phyloP scores from a whole-genome alignment of 35 echinoderm and acorn worm species.

The Apostichopus californicus region DNA sequence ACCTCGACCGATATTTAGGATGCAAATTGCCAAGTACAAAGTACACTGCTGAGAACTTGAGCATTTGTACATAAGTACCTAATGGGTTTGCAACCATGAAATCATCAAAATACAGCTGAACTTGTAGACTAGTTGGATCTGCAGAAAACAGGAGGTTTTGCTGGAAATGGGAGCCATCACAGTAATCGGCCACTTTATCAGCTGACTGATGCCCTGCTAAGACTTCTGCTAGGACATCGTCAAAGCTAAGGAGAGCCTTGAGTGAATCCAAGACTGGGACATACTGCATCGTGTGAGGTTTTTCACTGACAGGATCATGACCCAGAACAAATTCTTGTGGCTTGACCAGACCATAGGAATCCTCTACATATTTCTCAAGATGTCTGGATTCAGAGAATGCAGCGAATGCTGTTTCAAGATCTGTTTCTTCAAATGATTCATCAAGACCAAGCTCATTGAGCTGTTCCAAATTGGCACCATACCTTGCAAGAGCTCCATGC shows the following conservation, averaged over 20 bases:
- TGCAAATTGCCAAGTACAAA: slow-evolving; percentile 47
- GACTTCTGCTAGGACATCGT: slow-evolving; percentile 37
- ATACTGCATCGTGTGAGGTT: slow-evolving; percentile 44
- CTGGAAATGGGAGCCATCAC: slow-evolving; percentile 36
- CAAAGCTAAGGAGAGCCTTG: neutral
- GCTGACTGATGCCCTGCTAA: neutral
- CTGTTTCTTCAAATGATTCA: slow-evolving; percentile 18
- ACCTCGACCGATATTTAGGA: slow-evolving; percentile 11
- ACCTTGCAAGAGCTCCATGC: neutral
- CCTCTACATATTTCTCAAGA: neutral
- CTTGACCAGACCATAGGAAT: neutral
- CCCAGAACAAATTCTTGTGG: slow-evolving; percentile 40
- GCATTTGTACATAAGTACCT: slow-evolving; percentile 24
- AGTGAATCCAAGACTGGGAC: slow-evolving; percentile 1
- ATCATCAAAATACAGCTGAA: slow-evolving; percentile 51
- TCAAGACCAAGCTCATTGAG: slow-evolving; percentile 23
- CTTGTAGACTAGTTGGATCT: neutral
- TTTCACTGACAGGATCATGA: slow-evolving; percentile 18
- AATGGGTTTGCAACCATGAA: slow-evolving; percentile 44
- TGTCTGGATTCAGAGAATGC: neutral
- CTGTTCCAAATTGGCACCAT: neutral
- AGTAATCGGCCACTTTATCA: slow-evolving; percentile 11
- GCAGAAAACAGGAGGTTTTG: neutral
- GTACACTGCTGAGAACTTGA: slow-evolving; percentile 47
- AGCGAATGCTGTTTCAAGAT: slow-evolving; percentile 19